Percentiles rank a stretch among this genome's conserved stretches.
Evolutionary conservation across 2,113 vertebrate genomes (phyloP).

Genomic region (Rattus norvegicus): GRCr8 NC_086029.1:50267501-50268000

Average conservation of each 20-base stretch:
- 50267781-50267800: background rate
- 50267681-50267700: background rate
- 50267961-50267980: background rate
- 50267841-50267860: background rate
- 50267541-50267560: background rate
- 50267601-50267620: background rate
- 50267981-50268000: background rate
- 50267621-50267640: background rate
- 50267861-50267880: background rate
- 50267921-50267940: background rate
- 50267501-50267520: background rate
- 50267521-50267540: background rate
- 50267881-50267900: background rate
- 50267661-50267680: background rate
- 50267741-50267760: background rate
- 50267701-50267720: background rate
- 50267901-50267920: background rate
- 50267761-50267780: background rate
- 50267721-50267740: background rate
- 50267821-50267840: background rate
- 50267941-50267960: background rate
- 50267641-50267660: background rate
- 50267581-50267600: background rate
- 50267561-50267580: background rate
- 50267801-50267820: background rate